Conservation (phyloP, 2,888 invertebrate species). For the Zygogramma bicolorata region DNA sequence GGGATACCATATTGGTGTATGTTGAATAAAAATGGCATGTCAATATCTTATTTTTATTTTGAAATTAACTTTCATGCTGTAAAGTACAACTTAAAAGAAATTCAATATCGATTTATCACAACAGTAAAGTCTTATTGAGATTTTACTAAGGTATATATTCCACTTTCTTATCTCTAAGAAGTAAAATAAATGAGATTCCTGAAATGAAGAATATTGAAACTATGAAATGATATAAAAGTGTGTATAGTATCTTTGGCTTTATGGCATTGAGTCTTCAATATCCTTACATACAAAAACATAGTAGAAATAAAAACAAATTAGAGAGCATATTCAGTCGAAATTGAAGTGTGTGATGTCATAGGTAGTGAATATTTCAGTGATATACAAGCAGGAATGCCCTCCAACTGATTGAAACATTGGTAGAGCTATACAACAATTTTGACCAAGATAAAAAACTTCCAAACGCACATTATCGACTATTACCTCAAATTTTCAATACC, state of each 20-base stretch:
- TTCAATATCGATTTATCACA: conserved; percentile 25
- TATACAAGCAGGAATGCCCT: no score
- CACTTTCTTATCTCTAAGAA: no score
- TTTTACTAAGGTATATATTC: no score
- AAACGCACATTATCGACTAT: no score
- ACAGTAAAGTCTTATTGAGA: conserved; percentile 23
- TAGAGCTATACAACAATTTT: no score
- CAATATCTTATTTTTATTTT: conserved; percentile 7
- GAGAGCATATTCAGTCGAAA: neutral
- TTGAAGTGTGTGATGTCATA: no score
- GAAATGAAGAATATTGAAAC: neutral
- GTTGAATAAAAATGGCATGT: conserved; percentile 10
- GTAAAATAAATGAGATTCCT: neutral
- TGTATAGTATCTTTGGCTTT: neutral
- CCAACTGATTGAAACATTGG: no score
- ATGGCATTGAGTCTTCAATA: neutral
- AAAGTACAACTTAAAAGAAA: conserved; percentile 19
- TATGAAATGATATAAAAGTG: neutral
- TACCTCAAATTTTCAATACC: no score
- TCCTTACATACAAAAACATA: neutral
- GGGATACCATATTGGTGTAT: no score
- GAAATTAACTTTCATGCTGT: conserved; percentile 27
- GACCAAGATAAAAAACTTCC: no score
- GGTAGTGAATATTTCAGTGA: no score
- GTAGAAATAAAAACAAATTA: neutral